Base-by-base conservation (phyloP, 2,888 invertebrate genomes). In the Stomorhina lunata region DNA sequence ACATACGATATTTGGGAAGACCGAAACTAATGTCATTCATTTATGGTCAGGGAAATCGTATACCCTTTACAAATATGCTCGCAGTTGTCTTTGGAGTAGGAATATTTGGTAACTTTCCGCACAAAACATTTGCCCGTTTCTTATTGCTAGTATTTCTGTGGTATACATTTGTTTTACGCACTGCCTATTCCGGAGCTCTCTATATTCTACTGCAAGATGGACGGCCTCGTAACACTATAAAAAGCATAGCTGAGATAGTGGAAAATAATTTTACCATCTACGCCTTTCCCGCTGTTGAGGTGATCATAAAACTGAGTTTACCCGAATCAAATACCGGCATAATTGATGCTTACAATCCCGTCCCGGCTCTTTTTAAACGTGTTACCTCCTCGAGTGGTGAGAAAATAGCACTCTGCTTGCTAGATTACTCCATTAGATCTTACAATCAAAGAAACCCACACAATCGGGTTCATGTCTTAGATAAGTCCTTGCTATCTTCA, bases 121-220 rank as follows among this genome's bases (percentile, higher is more conserved):
- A 84, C 10, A 83, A 88, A 0, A 90, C 87, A 48, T 90, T 90
- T 50, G 88, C 90, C 0, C 88, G 90, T 0, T 89, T 85, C n/a
- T 40, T 90, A n/a, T 83, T 90, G 1, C 48, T 85, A 0, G 0
- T 89, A 4, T 90, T 90, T 90, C 59, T 90, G 4, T 17, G 88
- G 0, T 86, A 87, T 27, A 87, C 88, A 0, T 75, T 90, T 43
- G 84, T 90, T 0, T 1, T 90, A 15, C 86, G 90, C 1, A 86
- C 85, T 45, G 89, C 89, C 9, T 90, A 90, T 65, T 86, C 86
- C 0, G 87, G 90, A 0, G 88, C 89, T 71, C 75, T 90, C 2
- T 90, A 83, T 17, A 84, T 86, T 0, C 81, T 89, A n/a, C 85
- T 90, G 25, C 90, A 90, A 80, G 90, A 90, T 76, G 88, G 86